phyloP scores from a whole-genome alignment of 2,797 vertebrate species.

The Gila robusta region DNA sequence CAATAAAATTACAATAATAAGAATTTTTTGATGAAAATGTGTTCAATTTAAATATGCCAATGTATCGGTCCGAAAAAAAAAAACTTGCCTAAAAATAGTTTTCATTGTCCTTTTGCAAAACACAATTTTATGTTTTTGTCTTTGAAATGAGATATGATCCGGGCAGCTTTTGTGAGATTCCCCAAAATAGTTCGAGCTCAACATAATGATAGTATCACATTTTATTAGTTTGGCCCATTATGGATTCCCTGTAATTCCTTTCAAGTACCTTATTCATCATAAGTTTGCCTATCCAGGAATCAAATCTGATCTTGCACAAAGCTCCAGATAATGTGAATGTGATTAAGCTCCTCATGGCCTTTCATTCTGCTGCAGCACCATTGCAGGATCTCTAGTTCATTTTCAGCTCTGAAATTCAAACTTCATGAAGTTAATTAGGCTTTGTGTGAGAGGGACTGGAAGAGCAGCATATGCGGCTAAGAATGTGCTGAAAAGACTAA shows the following conservation, averaged over 20 bases:
- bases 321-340: conserved; percentile 55
- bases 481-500: conserved; percentile 58
- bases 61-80: background rate
- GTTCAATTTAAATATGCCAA: background rate
- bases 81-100: background rate
- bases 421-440: conserved; percentile 60
- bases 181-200: background rate
- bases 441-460: conserved; percentile 48
- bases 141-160: background rate
- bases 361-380: conserved; percentile 29
- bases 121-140: background rate
- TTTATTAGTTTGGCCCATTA: conserved; percentile 14
- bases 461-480: conserved; percentile 37
- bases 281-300: conserved; percentile 54
- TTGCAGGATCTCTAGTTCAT: conserved; percentile 27
- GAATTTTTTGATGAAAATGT: background rate
- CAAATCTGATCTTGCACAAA: conserved; percentile 59
- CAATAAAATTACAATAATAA: background rate
- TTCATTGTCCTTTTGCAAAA: background rate
- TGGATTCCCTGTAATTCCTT: conserved; percentile 26
- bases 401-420: conserved; percentile 55
- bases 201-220: conserved; percentile 4
- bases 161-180: background rate
- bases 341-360: conserved; percentile 43
- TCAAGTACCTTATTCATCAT: conserved; percentile 54